phyloP scores from a whole-genome alignment of 2,113 vertebrate genomes.

The Uropsilus gracilis region DNA sequence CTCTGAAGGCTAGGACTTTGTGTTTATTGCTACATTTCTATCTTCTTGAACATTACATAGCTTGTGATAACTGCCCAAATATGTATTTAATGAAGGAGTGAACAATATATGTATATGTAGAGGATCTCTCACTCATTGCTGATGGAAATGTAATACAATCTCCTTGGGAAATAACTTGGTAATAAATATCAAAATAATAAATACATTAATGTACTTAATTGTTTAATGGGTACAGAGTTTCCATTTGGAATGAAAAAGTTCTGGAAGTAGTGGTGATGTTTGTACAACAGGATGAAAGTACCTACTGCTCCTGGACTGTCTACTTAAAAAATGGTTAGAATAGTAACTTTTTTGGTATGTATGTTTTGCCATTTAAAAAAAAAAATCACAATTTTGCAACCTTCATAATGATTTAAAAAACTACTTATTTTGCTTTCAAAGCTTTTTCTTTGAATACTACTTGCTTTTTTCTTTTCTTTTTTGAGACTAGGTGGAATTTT shows the following conservation, averaged over 20 bases:
- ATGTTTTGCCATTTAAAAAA: not conserved
- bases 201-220: no score
- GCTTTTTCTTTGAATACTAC: not conserved
- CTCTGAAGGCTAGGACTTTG: not conserved
- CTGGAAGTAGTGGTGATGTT: no score
- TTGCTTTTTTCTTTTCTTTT: no score
- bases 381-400: not conserved
- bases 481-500: no score
- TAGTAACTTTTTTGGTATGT: not conserved
- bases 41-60: not conserved
- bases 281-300: no score
- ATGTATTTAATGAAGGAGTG: not conserved
- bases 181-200: no score
- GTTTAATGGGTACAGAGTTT: no score
- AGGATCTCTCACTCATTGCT: not conserved
- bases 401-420: not conserved
- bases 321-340: not conserved
- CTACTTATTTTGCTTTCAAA: not conserved
- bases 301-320: no score
- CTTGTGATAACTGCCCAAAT: not conserved
- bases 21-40: not conserved
- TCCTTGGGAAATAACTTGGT: no score
- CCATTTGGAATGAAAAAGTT: no score
- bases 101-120: not conserved
- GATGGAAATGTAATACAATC: not conserved